Base-by-base conservation (phyloP, 2,113 vertebrate species). In the Nesoenas mayeri region DNA sequence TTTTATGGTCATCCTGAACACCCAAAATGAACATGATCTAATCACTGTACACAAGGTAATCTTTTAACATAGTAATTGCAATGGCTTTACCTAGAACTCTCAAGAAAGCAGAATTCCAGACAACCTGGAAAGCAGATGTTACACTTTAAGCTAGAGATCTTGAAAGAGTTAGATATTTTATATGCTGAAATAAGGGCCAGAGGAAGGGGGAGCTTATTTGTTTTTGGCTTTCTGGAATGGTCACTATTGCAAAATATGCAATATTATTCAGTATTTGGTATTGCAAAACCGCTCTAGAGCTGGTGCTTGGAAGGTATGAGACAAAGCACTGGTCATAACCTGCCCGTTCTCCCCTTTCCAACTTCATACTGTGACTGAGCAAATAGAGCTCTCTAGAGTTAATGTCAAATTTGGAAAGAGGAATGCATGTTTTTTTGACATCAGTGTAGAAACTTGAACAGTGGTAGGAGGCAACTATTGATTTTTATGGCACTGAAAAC, bases 221-320 rank as follows among this genome's bases (percentile, higher is more conserved):
- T 2, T 57, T 69, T 69, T 65, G 4, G 9, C 85, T 96, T 88
- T 79, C 42, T 85, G 69, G 54, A 89, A 82, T 38, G 16, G 31
- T 69, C 7, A 6, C 2, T 31, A 18, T 57, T 71, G 50, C 25
- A 36, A 62, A 51, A 64, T 53, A 44, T 0, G 0, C 14, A 53
- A 7, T 50, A 38, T 60, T 91, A 13, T 25, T 79, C 60, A 60
- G 38, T 54, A 47, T 73, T 48, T 61, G 36, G 6, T 58, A 15
- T 34, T 66, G 17, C 21, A 66, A 61, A 72, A 57, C 16, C 7
- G 69, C 31, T 57, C 25, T 73, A 60, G 42, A 92, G 19, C 6
- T 82, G 47, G 9, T 85, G 31, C 15, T 86, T 91, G 34, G 10
- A 80, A 72, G 21, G 18, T 44, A 48, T 17, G 15, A 83, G 88